Evolutionary conservation across 2,113 vertebrate genomes (phyloP), one percentile per base, ranked within the genome.

Genomic region (Macquaria australasica): DNA sequence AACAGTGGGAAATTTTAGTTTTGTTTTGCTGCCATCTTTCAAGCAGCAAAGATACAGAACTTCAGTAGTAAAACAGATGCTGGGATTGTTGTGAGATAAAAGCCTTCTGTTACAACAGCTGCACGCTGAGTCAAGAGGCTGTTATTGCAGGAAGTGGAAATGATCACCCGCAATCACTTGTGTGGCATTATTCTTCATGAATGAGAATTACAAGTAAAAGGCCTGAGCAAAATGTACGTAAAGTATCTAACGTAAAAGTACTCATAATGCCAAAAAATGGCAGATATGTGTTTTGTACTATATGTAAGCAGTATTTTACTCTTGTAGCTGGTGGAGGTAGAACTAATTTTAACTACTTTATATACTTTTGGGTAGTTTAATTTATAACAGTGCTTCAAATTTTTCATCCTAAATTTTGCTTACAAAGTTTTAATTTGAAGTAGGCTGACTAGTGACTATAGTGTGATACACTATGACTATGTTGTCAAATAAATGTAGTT

Each of bases 51-150:
- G 21, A 84, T 58, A 71, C 58, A 59, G 53, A 75, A 73, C 66
- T 87, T 73, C 39, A 66, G n/a, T 39, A 64, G 34, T 82, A 66
- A 77, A 92, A 74, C 94, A 95, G 89, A 93, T 94, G 94, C 81
- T 81, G 60, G 66, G 69, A 86, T 93, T 87, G 73, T 90, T 82
- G 60, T 77, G 82, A 88, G 79, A 91, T 85, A 64, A 82, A 86
- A 77, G 74, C 85, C 79, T 60, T 90, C 88, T 85, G 77, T 85
- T 85, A 70, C 50, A 89, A 68, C 76, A 87, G 87, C 50, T 67
- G 67, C 83, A 66, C 55, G 23, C 64, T 70, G 74, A 83, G 56
- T 88, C 70, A 76, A 79, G 79, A 77, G 69, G 56, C 73, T 81
- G 67, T 78, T 64, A 70, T 48, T 79, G 72, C 50, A 82, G 70